These are phyloP conservation scores for Drosophila triauraria DNA, from an alignment of 1,140 invertebrate species.

Conservation along the genomic window DNA sequence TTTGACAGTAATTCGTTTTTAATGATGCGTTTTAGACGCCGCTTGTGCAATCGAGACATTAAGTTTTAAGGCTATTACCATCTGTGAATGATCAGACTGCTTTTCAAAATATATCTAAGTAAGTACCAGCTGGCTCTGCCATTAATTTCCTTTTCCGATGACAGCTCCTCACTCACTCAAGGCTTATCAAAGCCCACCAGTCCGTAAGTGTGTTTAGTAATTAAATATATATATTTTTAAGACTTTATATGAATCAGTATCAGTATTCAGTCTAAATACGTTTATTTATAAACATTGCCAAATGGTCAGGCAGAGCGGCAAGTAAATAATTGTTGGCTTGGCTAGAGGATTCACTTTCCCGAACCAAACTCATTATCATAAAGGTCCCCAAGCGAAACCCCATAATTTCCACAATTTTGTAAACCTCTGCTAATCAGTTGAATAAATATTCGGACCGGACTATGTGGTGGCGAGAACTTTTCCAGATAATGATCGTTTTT, in stretches of 20 bases:
- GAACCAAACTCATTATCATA: constrained; percentile 26
- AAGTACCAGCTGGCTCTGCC: constrained; percentile 1
- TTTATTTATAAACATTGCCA: constrained; percentile 20
- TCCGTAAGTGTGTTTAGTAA: constrained; percentile 20
- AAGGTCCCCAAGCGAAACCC: constrained; percentile 25
- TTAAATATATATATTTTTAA: constrained; percentile 9
- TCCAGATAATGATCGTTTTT: constrained; percentile 42
- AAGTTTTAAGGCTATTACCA: constrained; percentile 8
- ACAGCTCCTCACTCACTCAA: constrained; percentile 14
- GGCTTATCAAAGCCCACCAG: constrained; percentile 13
- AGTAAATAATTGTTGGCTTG: neutral
- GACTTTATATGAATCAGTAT: constrained; percentile 1
- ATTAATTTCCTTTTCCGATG: constrained; percentile 24
- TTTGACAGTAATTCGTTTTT: constrained; percentile 20
- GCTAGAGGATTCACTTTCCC: neutral
- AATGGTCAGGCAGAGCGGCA: neutral
- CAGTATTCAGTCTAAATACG: neutral
- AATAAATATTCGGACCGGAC: constrained; percentile 33
- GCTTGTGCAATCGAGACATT: constrained; percentile 22
- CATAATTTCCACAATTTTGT: constrained; percentile 31
- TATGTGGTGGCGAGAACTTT: constrained; percentile 45
- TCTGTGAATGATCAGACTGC: neutral
- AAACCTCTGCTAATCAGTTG: constrained; percentile 35
- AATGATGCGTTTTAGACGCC: constrained; percentile 9
- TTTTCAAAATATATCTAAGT: constrained; percentile 2